Evolutionary conservation across 2,888 invertebrate genomes (phyloP).

Genomic region (Tenthredo livida): DNA sequence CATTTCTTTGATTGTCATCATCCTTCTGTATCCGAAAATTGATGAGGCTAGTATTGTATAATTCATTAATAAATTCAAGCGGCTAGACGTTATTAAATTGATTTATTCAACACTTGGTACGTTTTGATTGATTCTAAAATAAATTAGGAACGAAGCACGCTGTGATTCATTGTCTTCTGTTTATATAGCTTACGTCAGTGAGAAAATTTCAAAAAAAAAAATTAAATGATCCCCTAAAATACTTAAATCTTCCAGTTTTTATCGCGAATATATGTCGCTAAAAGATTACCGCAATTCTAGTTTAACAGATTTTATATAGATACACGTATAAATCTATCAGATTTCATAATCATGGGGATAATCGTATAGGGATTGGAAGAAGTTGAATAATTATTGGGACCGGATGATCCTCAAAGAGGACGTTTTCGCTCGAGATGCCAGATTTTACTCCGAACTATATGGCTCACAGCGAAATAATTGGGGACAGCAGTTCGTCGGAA

Average conservation of each 20-base stretch:
- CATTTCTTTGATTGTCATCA: neutral
- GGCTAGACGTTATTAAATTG: neutral
- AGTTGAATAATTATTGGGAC: neutral
- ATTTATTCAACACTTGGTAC: neutral
- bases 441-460: constrained; percentile 30
- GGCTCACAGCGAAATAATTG: constrained; percentile 18
- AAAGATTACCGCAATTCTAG: neutral
- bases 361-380: neutral
- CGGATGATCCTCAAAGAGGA: neutral
- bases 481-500: constrained; percentile 37
- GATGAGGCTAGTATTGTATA: neutral
- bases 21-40: neutral
- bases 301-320: neutral
- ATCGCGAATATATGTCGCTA: neutral
- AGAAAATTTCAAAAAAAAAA: neutral
- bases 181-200: neutral
- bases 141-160: neutral
- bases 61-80: neutral
- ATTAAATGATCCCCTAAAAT: neutral
- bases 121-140: neutral
- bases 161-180: neutral
- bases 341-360: neutral
- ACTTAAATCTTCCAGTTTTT: neutral
- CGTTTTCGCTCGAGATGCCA: constrained; percentile 14
- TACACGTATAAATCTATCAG: neutral